These are phyloP conservation scores for Adoxophyes honmai DNA, from an alignment of 1,140 invertebrate genomes.

Conservation along the genomic window DNA sequence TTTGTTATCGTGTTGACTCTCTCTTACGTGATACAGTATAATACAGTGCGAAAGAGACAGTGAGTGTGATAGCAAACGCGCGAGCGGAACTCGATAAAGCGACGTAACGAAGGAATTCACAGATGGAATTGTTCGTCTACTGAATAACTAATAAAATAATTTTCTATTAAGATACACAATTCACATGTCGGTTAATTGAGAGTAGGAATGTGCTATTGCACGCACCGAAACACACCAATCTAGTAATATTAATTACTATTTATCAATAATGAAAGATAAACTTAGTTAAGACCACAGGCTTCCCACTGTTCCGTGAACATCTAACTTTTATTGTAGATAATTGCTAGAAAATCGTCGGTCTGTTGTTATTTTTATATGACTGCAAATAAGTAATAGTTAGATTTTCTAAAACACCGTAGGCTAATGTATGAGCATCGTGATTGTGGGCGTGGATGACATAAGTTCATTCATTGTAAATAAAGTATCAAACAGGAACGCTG, in stretches of 20 bases:
- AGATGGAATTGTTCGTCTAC: conserved; percentile 65
- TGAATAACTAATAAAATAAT: conserved; percentile 45
- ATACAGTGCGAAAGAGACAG: too few species aligned
- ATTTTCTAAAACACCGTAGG: conserved; percentile 70
- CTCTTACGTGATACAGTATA: too few species aligned
- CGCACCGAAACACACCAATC: conserved; percentile 73
- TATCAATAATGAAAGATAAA: conserved; percentile 38
- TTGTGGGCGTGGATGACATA: not conserved
- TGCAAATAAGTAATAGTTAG: conserved; percentile 68
- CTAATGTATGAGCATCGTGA: conserved; percentile 32
- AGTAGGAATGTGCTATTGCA: conserved; percentile 75
- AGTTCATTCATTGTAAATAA: conserved; percentile 8
- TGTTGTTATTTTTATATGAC: conserved; percentile 77
- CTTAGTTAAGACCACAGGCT: conserved; percentile 67
- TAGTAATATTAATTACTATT: conserved; percentile 55
- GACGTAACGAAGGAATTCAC: conserved; percentile 54
- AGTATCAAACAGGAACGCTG: not conserved
- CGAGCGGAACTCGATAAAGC: not conserved
- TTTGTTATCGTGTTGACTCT: too few species aligned
- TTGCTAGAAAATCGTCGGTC: conserved; percentile 68
- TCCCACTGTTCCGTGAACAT: conserved; percentile 59
- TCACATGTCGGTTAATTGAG: conserved; percentile 47
- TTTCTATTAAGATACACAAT: conserved; percentile 47
- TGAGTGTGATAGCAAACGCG: too few species aligned
- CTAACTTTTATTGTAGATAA: conserved; percentile 70